Evolutionary conservation across 2,888 invertebrate genomes (phyloP), one percentile per base, ranked within the genome.

Genomic region (Branchellion lobata): DNA sequence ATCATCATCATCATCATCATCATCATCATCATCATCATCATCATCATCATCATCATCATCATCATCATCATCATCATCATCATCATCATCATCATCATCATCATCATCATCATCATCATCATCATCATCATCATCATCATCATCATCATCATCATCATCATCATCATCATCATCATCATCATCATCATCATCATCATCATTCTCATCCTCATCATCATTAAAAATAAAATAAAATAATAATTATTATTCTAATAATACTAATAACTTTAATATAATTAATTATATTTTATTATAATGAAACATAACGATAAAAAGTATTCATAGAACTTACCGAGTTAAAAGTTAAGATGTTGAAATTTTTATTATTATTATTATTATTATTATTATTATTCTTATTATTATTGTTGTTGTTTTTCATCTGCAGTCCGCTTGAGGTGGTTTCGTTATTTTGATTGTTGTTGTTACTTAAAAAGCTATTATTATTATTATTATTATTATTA

Each of bases 71-170:
- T 40, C 40, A 40, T 40, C 5, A 72, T 31, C 72, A 72, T 72
- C 72, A 29, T 72, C 72, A 72, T 72, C 72, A 72, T 33, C 72
- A 72, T 72, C 72, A 72, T 33, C 72, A 72, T 72, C 72, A 72
- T 72, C 72, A 72, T 72, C 72, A 72, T 72, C 72, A 72, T 72
- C 72, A 29, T 72, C 72, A 72, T 72, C 72, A 29, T 72, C 72
- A 72, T 72, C 72, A 72, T 72, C 72, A 72, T 72, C 72, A 72
- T 72, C 72, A 72, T 72, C 72, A 29, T 72, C 72, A 72, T 72
- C 72, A 72, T 72, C 72, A 72, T 72, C 72, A 72, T 72, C 72
- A 33, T 72, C 72, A 33, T 72, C 72, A 33, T 72, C 72, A 33
- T 72, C 72, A 33, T 72, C 72, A 33, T 72, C 72, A 72, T 72